A percentile compares a stretch with the other conserved stretches of the same genome.
These are phyloP conservation scores for Stichopus horrens DNA, from an alignment of 53 echinoderm and acorn worm genomes.

Conservation along the genomic window DNA sequence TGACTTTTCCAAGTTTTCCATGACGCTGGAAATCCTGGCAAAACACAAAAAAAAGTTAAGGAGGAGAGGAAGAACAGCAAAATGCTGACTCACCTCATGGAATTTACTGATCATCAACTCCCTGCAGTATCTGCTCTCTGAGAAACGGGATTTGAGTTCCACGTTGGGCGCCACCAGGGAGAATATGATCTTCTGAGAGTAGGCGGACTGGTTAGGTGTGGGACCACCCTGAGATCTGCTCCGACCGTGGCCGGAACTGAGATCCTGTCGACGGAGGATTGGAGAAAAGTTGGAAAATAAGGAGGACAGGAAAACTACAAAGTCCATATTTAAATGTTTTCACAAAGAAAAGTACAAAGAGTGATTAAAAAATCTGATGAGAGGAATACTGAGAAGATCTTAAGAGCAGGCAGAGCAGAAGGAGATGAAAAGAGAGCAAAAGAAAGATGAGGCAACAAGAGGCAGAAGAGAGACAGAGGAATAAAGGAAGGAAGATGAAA, in stretches of 20 bases:
- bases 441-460: too few relatives aligned
- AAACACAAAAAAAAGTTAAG: neutral
- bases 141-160: conserved; percentile 79
- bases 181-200: conserved; percentile 68
- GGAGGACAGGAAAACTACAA: neutral
- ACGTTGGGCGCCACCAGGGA: conserved; percentile 67
- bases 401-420: too few relatives aligned
- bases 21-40: neutral
- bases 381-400: too few relatives aligned
- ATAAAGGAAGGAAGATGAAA: too few relatives aligned
- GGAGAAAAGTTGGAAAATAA: neutral
- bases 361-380: too few relatives aligned
- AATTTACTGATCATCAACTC: conserved; percentile 89
- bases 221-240: conserved; percentile 57
- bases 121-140: conserved; percentile 88
- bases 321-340: neutral
- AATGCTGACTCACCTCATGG: conserved; percentile 57
- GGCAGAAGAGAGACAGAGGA: too few relatives aligned
- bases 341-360: too few relatives aligned
- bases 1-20: too few relatives aligned
- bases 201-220: conserved; percentile 55
- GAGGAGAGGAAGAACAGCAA: neutral
- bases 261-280: conserved; percentile 36
- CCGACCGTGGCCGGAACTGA: conserved; percentile 53
- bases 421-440: too few relatives aligned